These are phyloP conservation scores for Lamprotornis superbus DNA, from an alignment of 2,113 vertebrate species.

Conservation along the genomic window DNA sequence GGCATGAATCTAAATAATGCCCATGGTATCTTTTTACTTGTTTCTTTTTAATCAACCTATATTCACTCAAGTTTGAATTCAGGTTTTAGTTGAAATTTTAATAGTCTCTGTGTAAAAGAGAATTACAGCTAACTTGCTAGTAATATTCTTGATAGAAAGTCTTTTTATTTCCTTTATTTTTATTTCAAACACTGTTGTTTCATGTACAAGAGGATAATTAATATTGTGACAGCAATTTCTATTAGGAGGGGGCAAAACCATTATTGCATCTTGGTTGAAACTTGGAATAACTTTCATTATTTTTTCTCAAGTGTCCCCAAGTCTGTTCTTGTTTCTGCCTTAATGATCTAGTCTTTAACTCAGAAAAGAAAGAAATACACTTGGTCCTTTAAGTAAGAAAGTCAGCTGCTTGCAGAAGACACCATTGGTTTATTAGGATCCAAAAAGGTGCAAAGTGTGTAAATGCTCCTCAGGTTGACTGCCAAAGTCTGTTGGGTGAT, in stretches of 20 bases:
- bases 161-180: background rate
- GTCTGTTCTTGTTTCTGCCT: background rate
- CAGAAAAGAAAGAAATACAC: background rate
- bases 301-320: background rate
- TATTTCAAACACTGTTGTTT: background rate
- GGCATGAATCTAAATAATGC: background rate
- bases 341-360: background rate
- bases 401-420: background rate
- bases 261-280: background rate
- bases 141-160: background rate
- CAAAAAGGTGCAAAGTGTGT: background rate
- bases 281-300: background rate
- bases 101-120: background rate
- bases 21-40: background rate
- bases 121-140: background rate
- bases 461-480: background rate
- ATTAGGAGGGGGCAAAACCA: background rate
- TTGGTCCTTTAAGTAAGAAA: background rate
- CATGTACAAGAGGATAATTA: slow-evolving; percentile 9
- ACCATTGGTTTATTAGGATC: background rate
- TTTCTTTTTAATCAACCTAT: background rate
- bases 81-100: background rate
- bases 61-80: background rate
- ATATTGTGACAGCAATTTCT: background rate
- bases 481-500: background rate